phyloP scores from a whole-genome alignment of 2,797 vertebrate genomes.

The Labroides dimidiatus region DNA sequence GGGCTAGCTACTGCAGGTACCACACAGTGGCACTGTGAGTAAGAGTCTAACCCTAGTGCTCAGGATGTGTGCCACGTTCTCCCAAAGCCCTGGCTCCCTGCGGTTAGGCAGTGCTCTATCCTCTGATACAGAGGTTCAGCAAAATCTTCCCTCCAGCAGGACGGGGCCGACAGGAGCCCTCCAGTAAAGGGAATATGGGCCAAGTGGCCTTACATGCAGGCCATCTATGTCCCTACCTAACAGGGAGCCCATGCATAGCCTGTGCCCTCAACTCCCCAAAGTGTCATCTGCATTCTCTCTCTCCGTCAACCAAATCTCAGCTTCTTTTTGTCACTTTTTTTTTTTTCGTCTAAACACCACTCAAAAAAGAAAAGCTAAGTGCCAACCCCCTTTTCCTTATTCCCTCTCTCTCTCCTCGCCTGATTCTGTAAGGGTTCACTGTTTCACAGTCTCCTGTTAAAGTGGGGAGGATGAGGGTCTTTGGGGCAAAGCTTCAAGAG shows the following conservation, averaged over 20 bases:
- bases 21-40: constrained; percentile 84
- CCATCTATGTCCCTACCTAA: constrained; percentile 76
- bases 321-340: constrained; percentile 26
- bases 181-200: constrained; percentile 74
- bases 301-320: constrained; percentile 38
- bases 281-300: constrained; percentile 56
- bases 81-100: constrained; percentile 71
- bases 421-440: constrained; percentile 57
- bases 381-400: constrained; percentile 27
- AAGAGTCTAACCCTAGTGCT: constrained; percentile 77
- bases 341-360: constrained; percentile 49
- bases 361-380: constrained; percentile 42
- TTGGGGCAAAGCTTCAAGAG: constrained; percentile 82
- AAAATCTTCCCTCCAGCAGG: constrained; percentile 73
- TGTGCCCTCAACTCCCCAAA: constrained; percentile 67
- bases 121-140: constrained; percentile 88
- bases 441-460: constrained; percentile 72
- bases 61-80: constrained; percentile 73
- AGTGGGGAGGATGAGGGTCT: constrained; percentile 71
- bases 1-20: constrained; percentile 79
- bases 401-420: constrained; percentile 32
- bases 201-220: constrained; percentile 66
- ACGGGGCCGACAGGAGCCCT: constrained; percentile 62
- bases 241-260: constrained; percentile 81
- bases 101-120: constrained; percentile 78